Base-by-base conservation (phyloP, 35 echinoderm and acorn worm genomes). In the Nesometra sesokonis region DNA sequence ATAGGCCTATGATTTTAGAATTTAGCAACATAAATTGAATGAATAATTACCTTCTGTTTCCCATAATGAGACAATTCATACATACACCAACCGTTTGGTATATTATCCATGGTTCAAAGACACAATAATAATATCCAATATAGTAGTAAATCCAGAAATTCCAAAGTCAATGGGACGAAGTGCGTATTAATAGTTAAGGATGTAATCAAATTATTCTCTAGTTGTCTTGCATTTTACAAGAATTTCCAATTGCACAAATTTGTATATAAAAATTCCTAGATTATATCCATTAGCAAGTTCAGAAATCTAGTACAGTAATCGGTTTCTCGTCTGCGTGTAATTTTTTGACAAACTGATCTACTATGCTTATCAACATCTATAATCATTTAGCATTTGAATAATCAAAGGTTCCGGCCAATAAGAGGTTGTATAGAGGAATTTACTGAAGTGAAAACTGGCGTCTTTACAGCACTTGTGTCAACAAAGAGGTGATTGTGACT, bases 41-140 rank as follows among this genome's bases (percentile, higher is more conserved):
- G n/a, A n/a, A n/a, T n/a, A n/a, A 4, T 27, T 67, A 67, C 52
- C 52, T 67, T 67, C 84, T 91, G 77, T 32, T 84, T 80, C 17
- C 89, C 89, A 82, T 91, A 91, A 80, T 91, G 89, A 78, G 89
- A 91, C 17, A 91, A 77, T 37, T 91, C 83, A 76, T 91, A 91
- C 32, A 91, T 77, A 80, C 89, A 91, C 89, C 89, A 91, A 29
- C 89, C 89, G 40, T 84, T 84, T 13, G 89, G 89, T 37, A 91
- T 85, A 0, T 34, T 80, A 67, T 67, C 39, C 39, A 43, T 67
- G 23, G 52, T 17, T 19, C 1, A 67, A 17, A 67, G 23, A 67
- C 1, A 13, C 52, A 17, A 5, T 19, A 67, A 17, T 67, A 17
- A 17, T 67, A 27, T 67, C 52, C 0, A 11, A 2, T 19, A 17